Base-by-base conservation (phyloP, 64 coral and sea anemone species). In the Actinia tenebrosa region DNA sequence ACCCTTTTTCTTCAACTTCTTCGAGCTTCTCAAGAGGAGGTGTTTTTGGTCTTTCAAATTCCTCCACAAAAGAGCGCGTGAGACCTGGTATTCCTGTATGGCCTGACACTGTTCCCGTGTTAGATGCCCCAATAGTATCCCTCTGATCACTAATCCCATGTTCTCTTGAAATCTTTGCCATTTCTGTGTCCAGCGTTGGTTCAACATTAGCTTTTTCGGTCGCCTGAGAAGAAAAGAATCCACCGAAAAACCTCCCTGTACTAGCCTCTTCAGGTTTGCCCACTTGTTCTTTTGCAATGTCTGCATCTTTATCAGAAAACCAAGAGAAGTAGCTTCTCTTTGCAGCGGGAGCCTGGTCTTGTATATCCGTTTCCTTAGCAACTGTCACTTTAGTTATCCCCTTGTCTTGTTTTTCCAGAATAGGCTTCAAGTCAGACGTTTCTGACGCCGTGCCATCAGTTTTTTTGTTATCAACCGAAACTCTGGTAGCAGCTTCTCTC, bases 301-400 rank as follows among this genome's bases (percentile, higher is more conserved):
- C 79, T 53, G 79, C 19, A 53, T 81, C 79, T 50, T 50, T 81
- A 10, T 81, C 79, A 53, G 79, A 81, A 81, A 81, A 81, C 79
- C 79, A 81, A 50, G 79, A 81, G 15, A 81, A 81, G 79, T 81
- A 81, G 45, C 79, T 20, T 81, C 27, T 81, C 22, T 53, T 81
- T 50, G 16, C 50, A 52, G 44, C 5, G 13, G 79, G 50, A 7
- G 14, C 2, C 53, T 81, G 79, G 27, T 75, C 69, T 75, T 75
- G 69, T 25, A 30, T 30, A 15, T 75, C n/a, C 25, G 69, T 75
- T 10, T 75, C 69, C 69, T 75, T 75, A 8, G 69, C 13, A 75
- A 42, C 69, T 26, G 1, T 27, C 13, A 10, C 69, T 14, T 42
- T 1, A 30, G 8, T 75, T 42, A 14, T 30, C 26, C 14, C 25